phyloP scores from a whole-genome alignment of 1,140 invertebrate species.

The Aphaenogaster ashmeadi region DNA sequence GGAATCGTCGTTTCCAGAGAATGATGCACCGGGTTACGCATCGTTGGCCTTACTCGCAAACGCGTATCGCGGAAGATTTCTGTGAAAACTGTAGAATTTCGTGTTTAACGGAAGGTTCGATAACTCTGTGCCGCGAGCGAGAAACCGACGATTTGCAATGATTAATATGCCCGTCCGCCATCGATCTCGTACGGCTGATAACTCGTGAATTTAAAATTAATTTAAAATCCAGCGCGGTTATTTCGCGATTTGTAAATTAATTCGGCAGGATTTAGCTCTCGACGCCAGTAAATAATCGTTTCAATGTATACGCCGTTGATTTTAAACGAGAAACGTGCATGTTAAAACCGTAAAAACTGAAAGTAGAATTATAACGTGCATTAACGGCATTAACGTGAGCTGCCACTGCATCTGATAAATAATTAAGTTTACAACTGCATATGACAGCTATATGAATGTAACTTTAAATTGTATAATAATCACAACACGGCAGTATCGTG shows the following conservation, averaged over 20 bases:
- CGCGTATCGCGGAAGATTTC: background rate
- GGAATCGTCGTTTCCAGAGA: background rate
- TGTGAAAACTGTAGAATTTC: slow-evolving; percentile 11
- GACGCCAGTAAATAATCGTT: slow-evolving; percentile 54
- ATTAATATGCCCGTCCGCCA: slow-evolving; percentile 38
- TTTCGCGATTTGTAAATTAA: slow-evolving; percentile 59
- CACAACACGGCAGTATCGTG: background rate
- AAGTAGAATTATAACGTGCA: slow-evolving; percentile 12
- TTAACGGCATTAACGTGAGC: background rate
- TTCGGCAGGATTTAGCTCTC: slow-evolving; percentile 49
- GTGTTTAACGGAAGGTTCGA: slow-evolving; percentile 8
- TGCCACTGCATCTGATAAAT: background rate
- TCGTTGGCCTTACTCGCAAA: background rate
- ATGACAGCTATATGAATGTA: background rate
- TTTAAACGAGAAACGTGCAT: slow-evolving; percentile 30
- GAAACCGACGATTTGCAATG: slow-evolving; percentile 8
- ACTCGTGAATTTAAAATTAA: slow-evolving; percentile 52
- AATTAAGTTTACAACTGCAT: slow-evolving; percentile 14
- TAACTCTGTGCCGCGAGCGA: background rate
- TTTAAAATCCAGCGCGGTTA: slow-evolving; percentile 58
- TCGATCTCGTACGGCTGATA: slow-evolving; percentile 20
- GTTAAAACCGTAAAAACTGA: slow-evolving; percentile 17
- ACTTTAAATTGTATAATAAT: background rate
- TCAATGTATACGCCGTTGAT: slow-evolving; percentile 49
- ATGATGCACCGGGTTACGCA: background rate